Base-by-base conservation (phyloP, 2,888 invertebrate species). In the Venustoraphidia nigricollis region DNA sequence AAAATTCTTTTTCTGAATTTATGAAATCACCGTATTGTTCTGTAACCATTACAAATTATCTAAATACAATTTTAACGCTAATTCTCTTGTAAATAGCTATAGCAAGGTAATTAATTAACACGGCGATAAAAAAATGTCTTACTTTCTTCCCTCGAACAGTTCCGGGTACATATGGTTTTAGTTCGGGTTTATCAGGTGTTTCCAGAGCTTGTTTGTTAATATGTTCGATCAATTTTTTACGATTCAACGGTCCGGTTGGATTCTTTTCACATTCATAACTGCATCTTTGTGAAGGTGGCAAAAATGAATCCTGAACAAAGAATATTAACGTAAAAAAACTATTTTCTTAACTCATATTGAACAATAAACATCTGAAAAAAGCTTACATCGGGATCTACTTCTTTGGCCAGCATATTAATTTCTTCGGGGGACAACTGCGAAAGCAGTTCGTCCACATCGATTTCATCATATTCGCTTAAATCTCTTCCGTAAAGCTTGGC, bases 301-400 rank as follows among this genome's bases (percentile, higher is more conserved):
- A 77, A 70, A 95, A 84, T 62, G 89, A 86, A 72, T 98, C 97
- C 97, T 97, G 70, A 46, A 78, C 71, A 55, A 62, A 51, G 40
- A 46, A 46, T 17, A 38, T 36, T 27, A 40, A 36, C 27, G 51
- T 38, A 34, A 10, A 38, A 38, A 35, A 14, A 17, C 11, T 2
- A 8, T 34, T 14, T 27, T 13, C n/a, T 36, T 9, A 9, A 36
- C 5, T 36, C 11, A 45, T 34, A 45, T 17, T 34, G 8, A 45
- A 36, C 51, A 45, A 46, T 46, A 49, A 13, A 48, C 39, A 13
- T 52, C 41, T 48, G 8, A 43, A 39, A 45, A 46, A 27, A 61
- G 82, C 90, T 89, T 72, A 96, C 96, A 76, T 98, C 98, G 55
- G 98, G 98, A 75, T 98, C 98, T 58, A 96, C 95, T 77, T 98